A percentile compares a stretch with the other conserved stretches of the same genome.
Evolutionary conservation across 1,140 invertebrate species (phyloP).

Genomic region (Zaprionus lachaisei): DNA sequence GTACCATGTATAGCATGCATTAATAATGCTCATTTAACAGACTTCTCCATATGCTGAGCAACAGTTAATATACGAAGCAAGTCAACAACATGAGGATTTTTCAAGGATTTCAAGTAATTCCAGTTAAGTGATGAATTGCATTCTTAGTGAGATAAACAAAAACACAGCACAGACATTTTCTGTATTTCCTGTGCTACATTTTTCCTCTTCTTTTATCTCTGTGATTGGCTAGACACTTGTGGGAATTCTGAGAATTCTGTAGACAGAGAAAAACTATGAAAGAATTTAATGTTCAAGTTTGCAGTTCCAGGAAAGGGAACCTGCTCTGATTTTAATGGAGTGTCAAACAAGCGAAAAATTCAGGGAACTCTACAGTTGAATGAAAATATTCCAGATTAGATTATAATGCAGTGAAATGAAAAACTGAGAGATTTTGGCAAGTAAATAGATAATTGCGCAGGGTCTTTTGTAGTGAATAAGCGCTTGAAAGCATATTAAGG

Average conservation of each 20-base stretch:
- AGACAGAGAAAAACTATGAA: neutral
- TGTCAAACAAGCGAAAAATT: neutral
- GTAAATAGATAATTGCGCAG: no score
- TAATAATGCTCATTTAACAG: conserved; percentile 49
- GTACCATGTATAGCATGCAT: conserved; percentile 17
- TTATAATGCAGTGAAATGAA: neutral
- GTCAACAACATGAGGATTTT: neutral
- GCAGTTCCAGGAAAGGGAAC: neutral
- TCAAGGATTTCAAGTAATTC: conserved; percentile 1
- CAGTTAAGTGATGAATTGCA: conserved; percentile 20
- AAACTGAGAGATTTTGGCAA: no score
- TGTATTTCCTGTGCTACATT: neutral
- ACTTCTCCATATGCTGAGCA: conserved; percentile 23
- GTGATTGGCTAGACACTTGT: neutral
- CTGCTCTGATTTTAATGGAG: neutral
- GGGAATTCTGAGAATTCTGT: neutral
- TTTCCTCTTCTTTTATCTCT: neutral
- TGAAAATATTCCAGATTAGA: neutral
- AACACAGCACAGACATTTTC: conserved; percentile 10
- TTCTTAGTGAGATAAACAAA: neutral
- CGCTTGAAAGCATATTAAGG: no score
- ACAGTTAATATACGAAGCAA: neutral
- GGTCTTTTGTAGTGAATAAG: no score
- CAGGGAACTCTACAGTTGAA: neutral
- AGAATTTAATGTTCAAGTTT: neutral